phyloP scores from a whole-genome alignment of 1,140 invertebrate genomes.

The Sycophaga agraensis region DNA sequence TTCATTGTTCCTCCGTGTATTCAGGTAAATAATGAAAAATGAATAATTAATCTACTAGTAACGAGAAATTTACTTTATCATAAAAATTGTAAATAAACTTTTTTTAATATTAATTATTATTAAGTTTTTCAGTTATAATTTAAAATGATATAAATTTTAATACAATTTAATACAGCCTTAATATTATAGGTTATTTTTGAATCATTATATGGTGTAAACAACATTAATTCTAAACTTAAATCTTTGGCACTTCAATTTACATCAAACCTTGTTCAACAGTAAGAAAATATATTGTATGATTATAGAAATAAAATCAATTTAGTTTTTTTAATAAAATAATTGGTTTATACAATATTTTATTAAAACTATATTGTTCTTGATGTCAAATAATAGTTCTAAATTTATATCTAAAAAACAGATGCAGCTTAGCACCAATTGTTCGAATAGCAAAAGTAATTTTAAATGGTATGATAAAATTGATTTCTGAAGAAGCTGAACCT shows the following conservation, averaged over 20 bases:
- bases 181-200: conserved; percentile 78
- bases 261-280: conserved; percentile 78
- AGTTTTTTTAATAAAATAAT: neutral
- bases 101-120: conserved; percentile 5
- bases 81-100: neutral
- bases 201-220: conserved; percentile 74
- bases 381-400: conserved; percentile 9
- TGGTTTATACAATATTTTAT: neutral
- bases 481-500: conserved; percentile 56
- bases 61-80: neutral
- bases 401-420: conserved; percentile 35
- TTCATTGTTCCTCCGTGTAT: conserved; percentile 79
- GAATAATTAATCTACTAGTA: conserved; percentile 2
- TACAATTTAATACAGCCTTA: neutral
- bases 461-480: conserved; percentile 53
- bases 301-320: conserved; percentile 3
- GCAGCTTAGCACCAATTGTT: conserved; percentile 43
- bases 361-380: neutral
- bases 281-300: conserved; percentile 43
- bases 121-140: conserved; percentile 6
- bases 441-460: conserved; percentile 52
- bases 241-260: conserved; percentile 80
- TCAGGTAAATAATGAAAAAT: conserved; percentile 59
- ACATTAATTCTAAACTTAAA: conserved; percentile 81
- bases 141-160: conserved; percentile 13